Base-by-base conservation (phyloP, 2,113 vertebrate genomes). In the Rhegmatorhina hoffmannsi region DNA sequence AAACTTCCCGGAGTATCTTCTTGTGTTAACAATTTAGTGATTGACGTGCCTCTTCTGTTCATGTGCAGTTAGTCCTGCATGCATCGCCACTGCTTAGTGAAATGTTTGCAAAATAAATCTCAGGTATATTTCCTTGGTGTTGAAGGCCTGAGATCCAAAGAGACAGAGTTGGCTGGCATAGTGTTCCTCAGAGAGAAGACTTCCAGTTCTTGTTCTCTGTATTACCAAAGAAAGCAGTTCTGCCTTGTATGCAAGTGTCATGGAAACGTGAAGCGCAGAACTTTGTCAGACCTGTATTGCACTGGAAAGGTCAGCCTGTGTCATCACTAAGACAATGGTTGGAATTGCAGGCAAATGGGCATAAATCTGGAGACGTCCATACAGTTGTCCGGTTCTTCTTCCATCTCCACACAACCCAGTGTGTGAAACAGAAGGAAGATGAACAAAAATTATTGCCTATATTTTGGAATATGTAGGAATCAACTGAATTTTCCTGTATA, bases 21-120 rank as follows among this genome's bases (percentile, higher is more conserved):
- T 40, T 40, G 17, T 62, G 55, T 34, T 94, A 94, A 64, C 43
- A 56, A 1, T 85, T 75, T 40, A 49, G 56, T 73, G 50, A 85
- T 79, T 67, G 83, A 38, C 21, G 0, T 47, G 11, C 33, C 83
- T 73, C 13, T 85, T 8, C 52, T 85, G 33, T 85, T 94, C 62
- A 7, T 24, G 17, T 86, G 85, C 67, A 83, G 50, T 59, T 90
- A 50, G 52, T 58, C 34, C 56, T 0, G 1, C 16, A 62, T 78
- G 50, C 2, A 38, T 84, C 55, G 74, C 60, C 33, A 55, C 29
- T 95, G 72, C 59, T 70, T 83, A 73, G 67, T 67, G 68, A 83
- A 90, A 62, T 52, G 47, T 84, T 89, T 80, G 47, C 88, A 67
- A 93, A 88, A 73, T 85, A 85, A 31, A 88, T 86, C 66, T 84